Percentiles rank a stretch among this genome's conserved stretches.
phyloP scores from a whole-genome alignment of 1,140 invertebrate genomes.

The Bombus pyrosoma region DNA sequence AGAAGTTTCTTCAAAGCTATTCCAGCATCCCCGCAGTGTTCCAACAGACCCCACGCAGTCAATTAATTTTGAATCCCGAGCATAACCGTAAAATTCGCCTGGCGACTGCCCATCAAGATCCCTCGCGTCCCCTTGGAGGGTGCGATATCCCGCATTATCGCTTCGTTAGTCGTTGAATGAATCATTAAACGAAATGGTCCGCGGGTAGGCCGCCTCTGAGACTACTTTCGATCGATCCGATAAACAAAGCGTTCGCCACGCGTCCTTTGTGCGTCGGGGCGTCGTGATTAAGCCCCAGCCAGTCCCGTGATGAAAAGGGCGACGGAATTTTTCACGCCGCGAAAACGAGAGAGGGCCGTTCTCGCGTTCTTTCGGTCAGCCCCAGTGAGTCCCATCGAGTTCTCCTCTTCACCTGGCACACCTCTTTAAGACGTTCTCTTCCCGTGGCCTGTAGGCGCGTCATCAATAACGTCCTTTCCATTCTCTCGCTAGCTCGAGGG shows the following conservation, averaged over 20 bases:
- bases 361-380: constrained; percentile 5
- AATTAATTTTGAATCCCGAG: constrained; percentile 5
- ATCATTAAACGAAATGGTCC: constrained; percentile 39
- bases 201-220: background rate
- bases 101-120: background rate
- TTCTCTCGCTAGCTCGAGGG: constrained; percentile 58
- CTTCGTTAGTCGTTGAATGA: constrained; percentile 40
- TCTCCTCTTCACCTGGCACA: background rate
- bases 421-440: constrained; percentile 8
- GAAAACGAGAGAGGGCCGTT: background rate
- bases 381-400: background rate
- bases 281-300: constrained; percentile 14
- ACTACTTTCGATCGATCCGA: constrained; percentile 48
- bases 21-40: background rate
- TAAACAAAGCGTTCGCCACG: constrained; percentile 43
- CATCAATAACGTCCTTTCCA: constrained; percentile 72
- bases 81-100: background rate
- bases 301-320: constrained; percentile 12
- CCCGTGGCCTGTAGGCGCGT: constrained; percentile 35
- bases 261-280: constrained; percentile 22
- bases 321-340: constrained; percentile 25
- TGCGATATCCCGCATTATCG: constrained; percentile 25
- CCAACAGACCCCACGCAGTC: background rate
- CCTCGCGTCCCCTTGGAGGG: background rate
- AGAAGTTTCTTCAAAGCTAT: background rate